phyloP scores from a whole-genome alignment of 2,797 vertebrate species.

The Artibeus lituratus region DNA sequence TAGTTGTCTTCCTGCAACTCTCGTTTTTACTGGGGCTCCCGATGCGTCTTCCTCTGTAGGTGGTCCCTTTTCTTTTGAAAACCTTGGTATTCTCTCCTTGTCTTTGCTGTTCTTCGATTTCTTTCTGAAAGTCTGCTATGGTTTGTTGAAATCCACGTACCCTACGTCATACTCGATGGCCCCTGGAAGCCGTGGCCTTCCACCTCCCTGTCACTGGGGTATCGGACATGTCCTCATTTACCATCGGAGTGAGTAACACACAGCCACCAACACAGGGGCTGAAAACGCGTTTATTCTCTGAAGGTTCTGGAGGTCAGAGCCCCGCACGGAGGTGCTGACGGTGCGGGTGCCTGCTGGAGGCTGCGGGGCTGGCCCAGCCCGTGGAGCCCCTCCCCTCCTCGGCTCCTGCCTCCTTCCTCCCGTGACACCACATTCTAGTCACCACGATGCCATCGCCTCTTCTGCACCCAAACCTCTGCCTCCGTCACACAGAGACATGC shows the following conservation, averaged over 20 bases:
- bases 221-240: not conserved
- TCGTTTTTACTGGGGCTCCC: not conserved
- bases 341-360: not conserved
- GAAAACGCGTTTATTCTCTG: not conserved
- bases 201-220: rapidly evolving
- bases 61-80: not conserved
- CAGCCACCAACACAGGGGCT: no score
- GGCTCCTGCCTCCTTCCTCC: not conserved
- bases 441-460: no score
- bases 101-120: not conserved
- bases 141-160: not conserved
- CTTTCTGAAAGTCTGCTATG: not conserved
- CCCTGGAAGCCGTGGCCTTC: not conserved
- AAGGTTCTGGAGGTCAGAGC: not conserved
- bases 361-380: rapidly evolving
- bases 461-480: no score
- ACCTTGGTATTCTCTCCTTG: not conserved
- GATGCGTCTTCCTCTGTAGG: not conserved
- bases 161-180: rapidly evolving
- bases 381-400: rapidly evolving
- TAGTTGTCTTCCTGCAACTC: not conserved
- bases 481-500: no score
- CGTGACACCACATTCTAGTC: rapidly evolving
- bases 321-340: not conserved
- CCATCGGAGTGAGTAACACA: not conserved